Evolutionary conservation across 2,888 invertebrate genomes (phyloP), one percentile per base, ranked within the genome.

Genomic region (Dolichopus griseipennis): DNA sequence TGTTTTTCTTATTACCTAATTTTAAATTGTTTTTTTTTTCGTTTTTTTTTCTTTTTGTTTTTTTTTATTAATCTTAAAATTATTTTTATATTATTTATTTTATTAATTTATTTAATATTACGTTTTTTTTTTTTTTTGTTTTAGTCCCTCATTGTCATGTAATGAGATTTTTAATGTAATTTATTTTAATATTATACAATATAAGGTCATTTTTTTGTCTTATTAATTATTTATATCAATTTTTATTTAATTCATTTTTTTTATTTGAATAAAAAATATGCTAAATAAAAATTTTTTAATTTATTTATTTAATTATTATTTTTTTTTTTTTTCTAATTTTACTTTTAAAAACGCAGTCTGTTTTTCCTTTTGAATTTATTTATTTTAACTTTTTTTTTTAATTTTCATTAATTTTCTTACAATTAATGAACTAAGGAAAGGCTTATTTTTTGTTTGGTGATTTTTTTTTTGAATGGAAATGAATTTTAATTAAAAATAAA

Each of bases 311-410:
- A 18, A n/a, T n/a, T n/a, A n/a, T n/a, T 52, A 52, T 52, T 52
- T 52, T 3, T 52, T 52, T 52, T 52, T 12, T 52, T 52, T 52
- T 52, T 9, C 52, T 52, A 52, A 52, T 18, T 52, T 52, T 52
- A 52, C 52, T 52, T 52, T 34, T 52, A 52, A 52, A 52, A 52
- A 52, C 52, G 52, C 52, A 52, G 52, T 52, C 52, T 52, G 52
- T 52, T 52, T 52, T 52, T 52, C 52, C 52, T 52, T 52, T 52
- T 52, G 10, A 4, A 43, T 43, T 43, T 43, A 15, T 43, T 43
- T 43, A 15, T 10, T 43, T 9, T 43, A 10, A 43, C n/a, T 52
- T 52, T 18, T 52, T 52, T 6, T 18, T 52, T 52, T 52, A 52
- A 52, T 52, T 52, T 52, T 52, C 52, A 52, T 52, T 52, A 52